These are phyloP conservation scores for Galeopterus variegatus DNA, from an alignment of 2,113 vertebrate species.

Conservation along the genomic window DNA sequence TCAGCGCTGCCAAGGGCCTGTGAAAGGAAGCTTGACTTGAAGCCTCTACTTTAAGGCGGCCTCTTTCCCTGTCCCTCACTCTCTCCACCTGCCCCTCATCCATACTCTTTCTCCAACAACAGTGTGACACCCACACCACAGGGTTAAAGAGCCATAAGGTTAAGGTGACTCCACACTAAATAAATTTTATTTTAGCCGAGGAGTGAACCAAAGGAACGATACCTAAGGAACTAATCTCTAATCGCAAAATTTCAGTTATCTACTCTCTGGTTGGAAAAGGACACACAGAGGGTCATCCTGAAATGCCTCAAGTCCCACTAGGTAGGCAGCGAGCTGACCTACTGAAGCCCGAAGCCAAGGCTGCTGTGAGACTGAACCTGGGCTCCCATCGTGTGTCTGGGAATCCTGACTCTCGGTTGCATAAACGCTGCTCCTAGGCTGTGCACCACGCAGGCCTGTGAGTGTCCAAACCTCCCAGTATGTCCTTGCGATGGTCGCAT, in stretches of 20 bases:
- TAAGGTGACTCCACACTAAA: background rate
- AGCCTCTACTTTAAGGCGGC: background rate
- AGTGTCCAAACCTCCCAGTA: background rate
- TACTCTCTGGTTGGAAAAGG: background rate
- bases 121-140: background rate
- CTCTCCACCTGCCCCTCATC: background rate
- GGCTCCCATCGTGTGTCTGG: background rate
- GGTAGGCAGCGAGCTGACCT: background rate
- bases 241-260: background rate
- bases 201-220: background rate
- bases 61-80: background rate
- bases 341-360: background rate
- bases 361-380: background rate
- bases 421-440: background rate
- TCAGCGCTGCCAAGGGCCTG: background rate
- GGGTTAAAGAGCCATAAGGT: background rate
- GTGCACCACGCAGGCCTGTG: too few relatives aligned
- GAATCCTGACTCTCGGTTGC: background rate
- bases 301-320: background rate
- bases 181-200: background rate
- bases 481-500: background rate
- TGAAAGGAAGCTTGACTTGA: background rate
- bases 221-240: background rate
- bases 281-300: background rate
- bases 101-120: background rate